These are phyloP conservation scores for Leucosticte australis DNA, from an alignment of 2,113 vertebrate species.

Conservation along the genomic window DNA sequence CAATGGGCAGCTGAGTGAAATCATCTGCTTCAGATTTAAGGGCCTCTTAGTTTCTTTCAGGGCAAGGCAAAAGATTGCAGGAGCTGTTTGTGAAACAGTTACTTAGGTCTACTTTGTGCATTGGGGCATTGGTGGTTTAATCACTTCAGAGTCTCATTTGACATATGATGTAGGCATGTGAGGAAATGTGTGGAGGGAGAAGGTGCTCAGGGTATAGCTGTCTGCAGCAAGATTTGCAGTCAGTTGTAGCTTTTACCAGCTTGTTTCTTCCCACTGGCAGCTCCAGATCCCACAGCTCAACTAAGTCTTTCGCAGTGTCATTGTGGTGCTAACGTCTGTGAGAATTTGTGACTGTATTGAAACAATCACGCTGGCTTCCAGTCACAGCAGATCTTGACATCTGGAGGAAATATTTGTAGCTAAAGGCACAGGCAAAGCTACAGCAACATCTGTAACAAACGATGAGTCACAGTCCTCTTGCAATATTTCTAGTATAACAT, in stretches of 20 bases:
- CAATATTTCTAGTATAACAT: background rate
- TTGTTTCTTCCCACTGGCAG: background rate
- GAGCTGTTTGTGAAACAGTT: background rate
- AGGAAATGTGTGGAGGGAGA: background rate
- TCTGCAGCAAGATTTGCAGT: background rate
- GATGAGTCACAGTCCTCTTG: background rate
- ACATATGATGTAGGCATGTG: background rate
- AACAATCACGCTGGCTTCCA: background rate
- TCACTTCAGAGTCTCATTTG: background rate
- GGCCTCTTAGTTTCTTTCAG: background rate
- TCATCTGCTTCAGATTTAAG: background rate
- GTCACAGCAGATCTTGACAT: background rate
- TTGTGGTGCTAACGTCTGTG: background rate
- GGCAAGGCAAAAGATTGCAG: background rate
- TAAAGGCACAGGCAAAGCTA: background rate
- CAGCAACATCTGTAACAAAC: background rate
- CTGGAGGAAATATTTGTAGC: background rate
- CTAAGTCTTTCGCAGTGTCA: background rate
- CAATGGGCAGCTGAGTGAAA: background rate
- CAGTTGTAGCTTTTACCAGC: background rate
- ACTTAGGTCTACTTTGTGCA: background rate
- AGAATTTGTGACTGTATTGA: background rate
- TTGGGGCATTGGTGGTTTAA: background rate
- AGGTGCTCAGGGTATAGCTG: background rate
- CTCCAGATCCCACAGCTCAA: background rate